Evolutionary conservation across 2,113 vertebrate species (phyloP).

Genomic region (Orientallactaga bullata): DNA sequence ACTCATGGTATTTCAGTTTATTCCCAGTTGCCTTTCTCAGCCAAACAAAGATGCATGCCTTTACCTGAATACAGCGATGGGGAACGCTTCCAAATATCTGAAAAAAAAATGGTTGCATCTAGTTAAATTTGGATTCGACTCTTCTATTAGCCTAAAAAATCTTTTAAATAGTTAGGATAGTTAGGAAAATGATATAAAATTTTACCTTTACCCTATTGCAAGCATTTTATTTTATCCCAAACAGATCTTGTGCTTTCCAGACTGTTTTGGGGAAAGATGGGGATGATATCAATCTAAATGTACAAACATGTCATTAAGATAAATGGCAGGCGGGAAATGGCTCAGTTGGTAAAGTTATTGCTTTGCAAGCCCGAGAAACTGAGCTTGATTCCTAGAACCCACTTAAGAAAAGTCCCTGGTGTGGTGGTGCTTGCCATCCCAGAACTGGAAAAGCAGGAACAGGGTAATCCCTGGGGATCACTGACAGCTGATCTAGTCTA

Average conservation of each 20-base stretch:
- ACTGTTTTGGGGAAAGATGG: background rate
- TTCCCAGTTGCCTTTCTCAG: conserved; percentile 47
- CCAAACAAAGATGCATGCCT: conserved; percentile 51
- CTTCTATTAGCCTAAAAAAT: conserved; percentile 35
- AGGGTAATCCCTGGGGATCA: too few relatives aligned
- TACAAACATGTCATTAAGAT: conserved; percentile 76
- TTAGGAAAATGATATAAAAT: background rate
- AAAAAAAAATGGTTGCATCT: conserved; percentile 39
- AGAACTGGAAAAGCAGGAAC: too few relatives aligned
- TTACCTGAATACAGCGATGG: background rate
- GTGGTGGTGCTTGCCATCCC: too few relatives aligned
- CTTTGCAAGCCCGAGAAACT: too few relatives aligned
- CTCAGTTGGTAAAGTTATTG: too few relatives aligned
- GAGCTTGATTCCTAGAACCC: too few relatives aligned
- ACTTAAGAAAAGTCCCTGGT: too few relatives aligned
- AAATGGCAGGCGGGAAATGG: conserved; percentile 42
- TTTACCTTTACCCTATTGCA: background rate
- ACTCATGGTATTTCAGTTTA: conserved; percentile 68
- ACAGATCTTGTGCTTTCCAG: conserved; percentile 9
- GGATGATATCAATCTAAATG: background rate
- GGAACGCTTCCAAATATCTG: background rate
- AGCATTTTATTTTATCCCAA: conserved; percentile 47
- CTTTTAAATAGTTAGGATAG: conserved; percentile 37
- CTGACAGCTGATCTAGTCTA: too few relatives aligned
- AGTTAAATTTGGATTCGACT: conserved; percentile 35